These are phyloP conservation scores for Phataginus tetradactyla DNA, from an alignment of 2,797 vertebrate genomes.

Conservation along the genomic window DNA sequence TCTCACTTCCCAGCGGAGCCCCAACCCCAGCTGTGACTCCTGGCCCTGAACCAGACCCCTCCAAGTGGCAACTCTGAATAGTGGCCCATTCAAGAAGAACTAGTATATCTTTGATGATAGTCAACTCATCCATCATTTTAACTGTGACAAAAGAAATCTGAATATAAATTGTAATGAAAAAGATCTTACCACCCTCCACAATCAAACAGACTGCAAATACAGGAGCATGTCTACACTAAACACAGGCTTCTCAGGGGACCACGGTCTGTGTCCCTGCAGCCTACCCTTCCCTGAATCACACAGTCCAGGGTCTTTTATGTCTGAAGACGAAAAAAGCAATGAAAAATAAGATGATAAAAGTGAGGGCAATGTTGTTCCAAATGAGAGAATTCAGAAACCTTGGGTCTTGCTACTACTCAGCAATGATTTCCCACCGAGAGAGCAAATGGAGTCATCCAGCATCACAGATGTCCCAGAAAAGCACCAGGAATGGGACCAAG, in stretches of 20 bases:
- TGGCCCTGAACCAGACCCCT: neutral
- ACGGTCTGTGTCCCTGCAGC: fast-evolving
- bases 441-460: neutral
- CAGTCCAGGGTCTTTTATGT: neutral
- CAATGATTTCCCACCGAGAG: neutral
- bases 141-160: neutral
- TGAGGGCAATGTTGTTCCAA: neutral
- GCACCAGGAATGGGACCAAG: conserved; percentile 38
- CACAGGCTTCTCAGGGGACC: neutral
- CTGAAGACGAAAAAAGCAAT: neutral
- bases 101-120: fast-evolving
- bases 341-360: neutral
- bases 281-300: too few species aligned
- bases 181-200: neutral
- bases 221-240: fast-evolving
- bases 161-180: neutral
- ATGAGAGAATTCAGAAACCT: neutral
- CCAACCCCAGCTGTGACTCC: neutral
- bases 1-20: neutral
- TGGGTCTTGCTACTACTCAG: neutral
- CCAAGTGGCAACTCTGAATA: neutral
- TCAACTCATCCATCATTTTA: neutral
- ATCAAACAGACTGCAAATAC: neutral
- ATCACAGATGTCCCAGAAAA: neutral
- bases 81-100: neutral